Percentiles rank a stretch among this genome's conserved stretches.
Evolutionary conservation across 2,888 invertebrate genomes (phyloP).

Genomic region (Mythimna impura): DNA sequence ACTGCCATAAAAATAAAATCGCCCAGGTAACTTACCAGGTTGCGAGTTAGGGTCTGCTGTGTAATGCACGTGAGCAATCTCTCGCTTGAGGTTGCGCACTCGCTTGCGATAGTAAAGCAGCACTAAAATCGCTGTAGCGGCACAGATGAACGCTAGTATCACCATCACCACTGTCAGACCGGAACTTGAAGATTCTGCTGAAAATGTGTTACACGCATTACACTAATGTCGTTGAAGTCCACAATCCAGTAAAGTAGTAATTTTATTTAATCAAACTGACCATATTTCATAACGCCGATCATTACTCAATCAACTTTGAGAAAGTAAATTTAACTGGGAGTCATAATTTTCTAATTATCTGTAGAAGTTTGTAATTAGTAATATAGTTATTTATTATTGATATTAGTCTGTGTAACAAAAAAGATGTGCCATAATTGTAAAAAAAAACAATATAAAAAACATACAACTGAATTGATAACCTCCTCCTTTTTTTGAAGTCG

Average conservation of each 20-base stretch:
- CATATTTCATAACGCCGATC: not conserved
- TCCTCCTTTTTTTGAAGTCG: too few species aligned
- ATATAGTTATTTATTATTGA: too few species aligned
- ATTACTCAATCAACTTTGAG: not conserved
- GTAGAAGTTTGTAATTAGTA: too few species aligned
- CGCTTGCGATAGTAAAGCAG: conserved; percentile 95
- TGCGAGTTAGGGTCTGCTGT: conserved; percentile 94
- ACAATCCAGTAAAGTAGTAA: not conserved
- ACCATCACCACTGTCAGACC: conserved; percentile 93
- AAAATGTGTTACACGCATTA: not conserved
- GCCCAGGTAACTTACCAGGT: conserved; percentile 83
- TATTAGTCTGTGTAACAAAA: too few species aligned
- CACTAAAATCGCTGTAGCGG: conserved; percentile 91
- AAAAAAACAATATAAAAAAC: too few species aligned
- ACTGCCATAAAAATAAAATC: not conserved
- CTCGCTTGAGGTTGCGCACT: conserved; percentile 95
- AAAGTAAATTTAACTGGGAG: too few species aligned
- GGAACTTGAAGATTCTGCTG: conserved; percentile 77
- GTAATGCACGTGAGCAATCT: conserved; percentile 97
- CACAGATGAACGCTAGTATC: conserved; percentile 91
- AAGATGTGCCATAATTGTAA: too few species aligned
- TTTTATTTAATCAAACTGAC: not conserved
- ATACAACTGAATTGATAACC: too few species aligned
- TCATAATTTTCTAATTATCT: too few species aligned
- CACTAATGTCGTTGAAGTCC: not conserved